phyloP scores from a whole-genome alignment of 1,140 invertebrate species.

The Drosophila sproati region DNA sequence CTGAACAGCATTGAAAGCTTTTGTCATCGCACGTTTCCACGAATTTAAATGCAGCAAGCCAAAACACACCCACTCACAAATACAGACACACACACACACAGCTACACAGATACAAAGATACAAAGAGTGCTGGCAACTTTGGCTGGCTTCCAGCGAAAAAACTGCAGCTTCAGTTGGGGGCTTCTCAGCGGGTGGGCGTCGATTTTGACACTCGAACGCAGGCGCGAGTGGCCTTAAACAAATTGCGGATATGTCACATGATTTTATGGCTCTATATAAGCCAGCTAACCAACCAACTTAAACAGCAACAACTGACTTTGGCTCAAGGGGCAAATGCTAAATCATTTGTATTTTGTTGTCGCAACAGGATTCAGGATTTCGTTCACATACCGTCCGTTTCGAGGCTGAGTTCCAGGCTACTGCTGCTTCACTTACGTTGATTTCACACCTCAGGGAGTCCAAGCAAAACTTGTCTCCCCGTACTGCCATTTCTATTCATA shows the following conservation, averaged over 20 bases:
- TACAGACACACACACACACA: background rate
- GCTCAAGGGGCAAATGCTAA: slow-evolving; percentile 64
- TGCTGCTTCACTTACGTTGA: slow-evolving; percentile 63
- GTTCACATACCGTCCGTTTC: slow-evolving; percentile 5
- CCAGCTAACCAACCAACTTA: background rate
- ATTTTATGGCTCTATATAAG: slow-evolving; percentile 79
- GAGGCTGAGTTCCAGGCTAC: slow-evolving; percentile 60
- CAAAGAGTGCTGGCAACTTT: slow-evolving; percentile 70
- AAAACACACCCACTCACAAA: slow-evolving; percentile 1
- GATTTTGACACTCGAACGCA: slow-evolving; percentile 75
- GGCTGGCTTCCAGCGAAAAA: slow-evolving; percentile 42
- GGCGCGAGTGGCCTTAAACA: slow-evolving; percentile 63
- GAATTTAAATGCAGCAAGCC: slow-evolving; percentile 38
- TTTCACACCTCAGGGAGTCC: slow-evolving; percentile 83
- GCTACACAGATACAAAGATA: slow-evolving; percentile 22
- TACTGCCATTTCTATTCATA: slow-evolving; percentile 2
- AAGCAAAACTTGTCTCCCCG: background rate
- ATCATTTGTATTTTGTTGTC: slow-evolving; percentile 71
- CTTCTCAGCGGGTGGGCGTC: slow-evolving; percentile 68
- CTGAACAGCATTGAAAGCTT: slow-evolving; percentile 64
- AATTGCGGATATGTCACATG: slow-evolving; percentile 84
- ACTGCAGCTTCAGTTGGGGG: slow-evolving; percentile 34
- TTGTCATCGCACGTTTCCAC: slow-evolving; percentile 72
- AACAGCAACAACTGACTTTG: slow-evolving; percentile 29
- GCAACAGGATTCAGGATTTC: slow-evolving; percentile 57